Percentiles rank a stretch among this genome's conserved stretches.
These are phyloP conservation scores for Yoshiicerus persimilis DNA, from an alignment of 1,140 invertebrate genomes.

Conservation along the genomic window DNA sequence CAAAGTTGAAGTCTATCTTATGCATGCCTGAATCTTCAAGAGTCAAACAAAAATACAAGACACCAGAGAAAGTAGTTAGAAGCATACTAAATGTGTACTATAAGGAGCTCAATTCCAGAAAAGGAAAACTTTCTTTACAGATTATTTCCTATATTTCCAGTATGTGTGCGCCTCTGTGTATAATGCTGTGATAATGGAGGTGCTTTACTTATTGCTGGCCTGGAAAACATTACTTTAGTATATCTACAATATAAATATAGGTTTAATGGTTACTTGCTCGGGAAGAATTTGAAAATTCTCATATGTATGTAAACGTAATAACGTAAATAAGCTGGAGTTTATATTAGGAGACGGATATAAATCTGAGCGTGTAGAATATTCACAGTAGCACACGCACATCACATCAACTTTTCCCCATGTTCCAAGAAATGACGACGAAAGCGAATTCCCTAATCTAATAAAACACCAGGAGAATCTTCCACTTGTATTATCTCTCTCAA, in stretches of 20 bases:
- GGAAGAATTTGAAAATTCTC: neutral
- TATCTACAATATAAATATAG: neutral
- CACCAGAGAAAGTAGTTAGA: neutral
- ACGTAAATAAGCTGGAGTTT: neutral
- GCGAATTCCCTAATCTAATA: conserved; percentile 26
- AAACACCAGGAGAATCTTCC: conserved; percentile 18
- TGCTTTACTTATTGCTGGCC: neutral
- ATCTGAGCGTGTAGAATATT: neutral
- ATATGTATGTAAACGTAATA: neutral
- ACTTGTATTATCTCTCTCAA: neutral
- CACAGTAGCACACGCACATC: neutral
- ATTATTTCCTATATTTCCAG: neutral
- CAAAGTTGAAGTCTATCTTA: neutral
- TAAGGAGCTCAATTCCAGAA: too few relatives aligned
- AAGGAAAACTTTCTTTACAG: neutral
- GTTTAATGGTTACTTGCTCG: too few relatives aligned
- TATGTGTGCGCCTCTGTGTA: too few relatives aligned
- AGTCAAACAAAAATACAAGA: neutral
- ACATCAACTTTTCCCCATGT: conserved; percentile 14
- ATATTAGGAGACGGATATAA: neutral
- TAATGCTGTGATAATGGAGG: neutral
- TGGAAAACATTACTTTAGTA: too few relatives aligned
- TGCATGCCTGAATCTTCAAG: neutral
- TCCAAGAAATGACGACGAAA: neutral
- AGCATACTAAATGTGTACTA: too few relatives aligned